These are phyloP conservation scores for Linnaemya tessellans DNA, from an alignment of 2,888 invertebrate genomes.

Conservation along the genomic window DNA sequence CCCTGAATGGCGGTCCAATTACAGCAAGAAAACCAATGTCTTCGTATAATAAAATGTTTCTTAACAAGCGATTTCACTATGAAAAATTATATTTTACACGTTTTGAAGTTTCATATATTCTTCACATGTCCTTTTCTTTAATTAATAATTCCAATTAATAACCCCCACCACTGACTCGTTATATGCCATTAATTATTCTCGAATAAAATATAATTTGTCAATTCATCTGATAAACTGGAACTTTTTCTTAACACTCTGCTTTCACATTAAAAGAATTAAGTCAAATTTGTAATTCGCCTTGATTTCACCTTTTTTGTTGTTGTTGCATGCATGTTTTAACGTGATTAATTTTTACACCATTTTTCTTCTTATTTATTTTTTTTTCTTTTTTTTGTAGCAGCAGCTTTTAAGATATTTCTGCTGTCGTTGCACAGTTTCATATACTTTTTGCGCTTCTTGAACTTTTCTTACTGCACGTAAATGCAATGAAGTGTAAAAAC, in stretches of 20 bases:
- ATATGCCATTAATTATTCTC: slow-evolving; percentile 34
- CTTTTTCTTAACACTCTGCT: not conserved
- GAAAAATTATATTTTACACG: too few relatives aligned
- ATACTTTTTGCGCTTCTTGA: slow-evolving; percentile 26
- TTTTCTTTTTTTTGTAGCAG: not conserved
- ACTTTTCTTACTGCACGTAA: slow-evolving; percentile 71
- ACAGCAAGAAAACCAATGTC: too few relatives aligned
- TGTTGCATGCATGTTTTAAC: slow-evolving; percentile 56
- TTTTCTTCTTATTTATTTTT: slow-evolving; percentile 7
- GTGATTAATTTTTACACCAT: slow-evolving; percentile 68
- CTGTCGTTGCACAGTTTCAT: slow-evolving; percentile 47
- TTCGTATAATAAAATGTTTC: too few relatives aligned
- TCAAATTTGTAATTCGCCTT: slow-evolving; percentile 56
- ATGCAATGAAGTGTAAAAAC: slow-evolving; percentile 75
- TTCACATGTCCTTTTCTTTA: too few relatives aligned
- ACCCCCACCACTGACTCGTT: slow-evolving; percentile 19
- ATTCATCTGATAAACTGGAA: slow-evolving; percentile 22
- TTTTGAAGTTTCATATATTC: too few relatives aligned
- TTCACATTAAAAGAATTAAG: slow-evolving; percentile 36
- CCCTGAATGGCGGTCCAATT: too few relatives aligned
- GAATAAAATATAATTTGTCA: slow-evolving; percentile 47
- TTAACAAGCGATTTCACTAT: too few relatives aligned
- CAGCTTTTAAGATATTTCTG: slow-evolving; percentile 39
- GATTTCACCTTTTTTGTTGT: slow-evolving; percentile 17
- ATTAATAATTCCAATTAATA: slow-evolving; percentile 6